Evolutionary conservation across 2,888 invertebrate genomes (phyloP).

Genomic region (Drosophila lacicola): DNA sequence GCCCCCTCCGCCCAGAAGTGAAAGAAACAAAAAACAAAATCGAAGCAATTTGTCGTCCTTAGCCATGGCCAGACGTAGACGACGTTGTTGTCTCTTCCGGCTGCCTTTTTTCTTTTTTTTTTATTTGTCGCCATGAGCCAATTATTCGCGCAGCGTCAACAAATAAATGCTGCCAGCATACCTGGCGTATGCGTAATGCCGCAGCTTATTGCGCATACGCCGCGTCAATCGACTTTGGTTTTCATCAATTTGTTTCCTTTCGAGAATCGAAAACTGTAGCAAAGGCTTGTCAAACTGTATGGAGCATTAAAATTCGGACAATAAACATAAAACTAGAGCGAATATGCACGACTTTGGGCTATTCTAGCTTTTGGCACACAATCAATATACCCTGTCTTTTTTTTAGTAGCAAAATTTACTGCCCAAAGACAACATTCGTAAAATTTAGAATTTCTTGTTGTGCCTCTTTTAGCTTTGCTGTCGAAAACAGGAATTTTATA

Average conservation of each 20-base stretch:
- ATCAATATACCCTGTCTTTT: too few relatives aligned
- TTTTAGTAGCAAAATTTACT: too few relatives aligned
- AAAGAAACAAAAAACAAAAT: constrained; percentile 6
- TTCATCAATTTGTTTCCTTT: background rate
- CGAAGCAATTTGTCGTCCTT: constrained; percentile 62
- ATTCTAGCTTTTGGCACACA: too few relatives aligned
- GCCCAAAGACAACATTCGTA: too few relatives aligned
- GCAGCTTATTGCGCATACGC: constrained; percentile 50
- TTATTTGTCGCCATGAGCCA: constrained; percentile 46
- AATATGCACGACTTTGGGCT: too few relatives aligned
- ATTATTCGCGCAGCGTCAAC: constrained; percentile 23
- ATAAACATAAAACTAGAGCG: too few relatives aligned
- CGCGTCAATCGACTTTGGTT: constrained; percentile 10
- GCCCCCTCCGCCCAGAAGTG: too few relatives aligned
- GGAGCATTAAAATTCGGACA: too few relatives aligned
- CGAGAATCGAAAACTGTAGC: background rate
- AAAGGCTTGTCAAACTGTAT: too few relatives aligned
- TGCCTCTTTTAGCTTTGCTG: too few relatives aligned
- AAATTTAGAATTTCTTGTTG: too few relatives aligned
- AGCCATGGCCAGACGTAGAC: constrained; percentile 56
- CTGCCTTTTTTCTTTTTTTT: background rate
- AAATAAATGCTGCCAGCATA: constrained; percentile 34
- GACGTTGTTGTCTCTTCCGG: constrained; percentile 24
- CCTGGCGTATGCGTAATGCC: constrained; percentile 66
- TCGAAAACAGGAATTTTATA: too few relatives aligned